These are phyloP conservation scores for Idaea dimidiata DNA, from an alignment of 2,888 invertebrate species.

Conservation along the genomic window DNA sequence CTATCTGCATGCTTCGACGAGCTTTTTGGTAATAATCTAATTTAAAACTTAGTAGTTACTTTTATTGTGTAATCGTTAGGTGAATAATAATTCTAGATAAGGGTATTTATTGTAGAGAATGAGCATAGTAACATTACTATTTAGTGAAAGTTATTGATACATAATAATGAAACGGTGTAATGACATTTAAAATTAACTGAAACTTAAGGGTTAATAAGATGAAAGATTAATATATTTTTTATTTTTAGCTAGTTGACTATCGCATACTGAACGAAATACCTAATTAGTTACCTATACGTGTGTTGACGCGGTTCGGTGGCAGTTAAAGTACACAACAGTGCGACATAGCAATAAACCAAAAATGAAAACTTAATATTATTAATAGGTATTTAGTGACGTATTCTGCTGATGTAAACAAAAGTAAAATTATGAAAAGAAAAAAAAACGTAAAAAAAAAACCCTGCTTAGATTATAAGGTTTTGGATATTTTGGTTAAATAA, in stretches of 20 bases:
- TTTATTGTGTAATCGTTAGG: slow-evolving; percentile 78
- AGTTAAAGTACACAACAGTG: slow-evolving; percentile 55
- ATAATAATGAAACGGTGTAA: slow-evolving; percentile 75
- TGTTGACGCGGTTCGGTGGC: slow-evolving; percentile 22
- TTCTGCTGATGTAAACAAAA: slow-evolving; percentile 74
- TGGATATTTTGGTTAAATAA: slow-evolving; percentile 68
- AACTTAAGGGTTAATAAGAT: slow-evolving; percentile 74
- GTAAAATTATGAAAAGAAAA: slow-evolving; percentile 71
- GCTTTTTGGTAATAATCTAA: slow-evolving; percentile 81
- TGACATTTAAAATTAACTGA: slow-evolving; percentile 68
- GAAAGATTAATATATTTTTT: slow-evolving; percentile 79
- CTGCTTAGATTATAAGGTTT: slow-evolving; percentile 78
- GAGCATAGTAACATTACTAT: slow-evolving; percentile 76
- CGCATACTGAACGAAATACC: slow-evolving; percentile 65
- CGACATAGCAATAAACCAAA: slow-evolving; percentile 81
- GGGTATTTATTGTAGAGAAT: slow-evolving; percentile 79
- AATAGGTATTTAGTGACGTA: slow-evolving; percentile 76
- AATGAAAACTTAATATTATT: slow-evolving; percentile 75
- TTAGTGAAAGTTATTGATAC: slow-evolving; percentile 73
- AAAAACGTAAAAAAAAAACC: slow-evolving; percentile 70
- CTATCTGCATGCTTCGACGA: slow-evolving; percentile 81
- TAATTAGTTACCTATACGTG: slow-evolving; percentile 62
- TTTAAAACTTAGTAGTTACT: slow-evolving; percentile 78
- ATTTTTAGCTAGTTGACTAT: slow-evolving; percentile 80
- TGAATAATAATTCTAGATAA: slow-evolving; percentile 74